These are phyloP conservation scores for Aptenodytes forsteri DNA, from an alignment of 2,113 vertebrate species.

Conservation along the genomic window DNA sequence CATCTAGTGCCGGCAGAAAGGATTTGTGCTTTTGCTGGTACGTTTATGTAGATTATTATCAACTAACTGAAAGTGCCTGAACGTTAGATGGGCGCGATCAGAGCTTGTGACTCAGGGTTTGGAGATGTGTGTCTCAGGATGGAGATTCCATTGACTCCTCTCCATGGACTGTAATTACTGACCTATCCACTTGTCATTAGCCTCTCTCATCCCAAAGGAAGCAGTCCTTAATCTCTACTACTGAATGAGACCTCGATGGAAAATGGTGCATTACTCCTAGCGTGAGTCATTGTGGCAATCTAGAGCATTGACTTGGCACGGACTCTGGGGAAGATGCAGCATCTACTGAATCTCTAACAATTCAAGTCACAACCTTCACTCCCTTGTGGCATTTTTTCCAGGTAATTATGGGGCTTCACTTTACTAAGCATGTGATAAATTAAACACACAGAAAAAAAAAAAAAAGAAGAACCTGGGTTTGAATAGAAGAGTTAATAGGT, in stretches of 20 bases:
- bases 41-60: neutral
- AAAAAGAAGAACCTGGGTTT: neutral
- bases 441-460: neutral
- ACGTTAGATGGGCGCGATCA: accelerated
- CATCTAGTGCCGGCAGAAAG: neutral
- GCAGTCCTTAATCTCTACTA: neutral
- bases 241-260: neutral
- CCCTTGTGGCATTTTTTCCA: neutral
- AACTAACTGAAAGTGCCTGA: neutral
- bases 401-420: neutral
- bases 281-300: neutral
- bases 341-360: neutral
- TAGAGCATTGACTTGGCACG: accelerated
- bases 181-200: neutral
- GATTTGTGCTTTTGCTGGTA: neutral
- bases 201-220: neutral
- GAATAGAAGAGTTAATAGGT: neutral
- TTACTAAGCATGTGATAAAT: neutral
- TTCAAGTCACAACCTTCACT: neutral
- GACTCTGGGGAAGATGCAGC: neutral
- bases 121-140: neutral
- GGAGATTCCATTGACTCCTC: neutral
- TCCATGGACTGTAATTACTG: neutral
- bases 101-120: neutral
- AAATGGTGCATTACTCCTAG: neutral